Evolutionary conservation across 2,113 vertebrate genomes (phyloP), one percentile per base, ranked within the genome.

Genomic region (Hippocampus guttulatus): DNA sequence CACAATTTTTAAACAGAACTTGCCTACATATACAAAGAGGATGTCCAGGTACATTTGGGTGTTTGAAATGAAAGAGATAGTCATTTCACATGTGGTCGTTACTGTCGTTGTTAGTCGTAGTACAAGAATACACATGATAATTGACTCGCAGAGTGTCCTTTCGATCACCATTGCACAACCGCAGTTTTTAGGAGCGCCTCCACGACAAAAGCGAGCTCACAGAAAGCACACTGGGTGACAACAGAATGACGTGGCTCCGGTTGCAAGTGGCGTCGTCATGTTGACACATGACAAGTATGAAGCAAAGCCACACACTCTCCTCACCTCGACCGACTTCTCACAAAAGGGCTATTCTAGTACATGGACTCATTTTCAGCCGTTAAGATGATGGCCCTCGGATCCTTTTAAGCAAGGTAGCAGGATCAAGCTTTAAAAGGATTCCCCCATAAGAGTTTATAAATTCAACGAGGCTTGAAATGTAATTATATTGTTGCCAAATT

Each of bases 261-360:
- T 40, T 21, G 30, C 8, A 38, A 5, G 20, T 30, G 12, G 60
- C 18, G 33, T 12, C 2, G 25, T 20, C 18, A 33, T 11, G 30
- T 40, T 21, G 16, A 40, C 30, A 16, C 76, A 2, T 21, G 6
- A 21, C 18, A 20, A n/a, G 51, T 52, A 21, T 9, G 76, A 73
- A 68, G 21, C 68, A 66, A 71, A 68, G 49, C 66, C 62, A 74
- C 68, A 79, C 60, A 77, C 73, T 74, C 52, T 82, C 71, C 61
- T 55, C 52, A 55, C 52, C 52, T 23, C 4, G 52, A n/a, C n/a
- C 9, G 52, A 55, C 80, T 80, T 85, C 88, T 82, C 61, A 92
- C 33, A 38, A 38, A 63, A 93, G 92, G 92, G 92, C 92, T 93
- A 92, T 85, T 89, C 81, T 81, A 85, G 89, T 91, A 85, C 76